Evolutionary conservation across 2,888 invertebrate species (phyloP), one percentile per base, ranked within the genome.

Genomic region (Lamproptera curius): DNA sequence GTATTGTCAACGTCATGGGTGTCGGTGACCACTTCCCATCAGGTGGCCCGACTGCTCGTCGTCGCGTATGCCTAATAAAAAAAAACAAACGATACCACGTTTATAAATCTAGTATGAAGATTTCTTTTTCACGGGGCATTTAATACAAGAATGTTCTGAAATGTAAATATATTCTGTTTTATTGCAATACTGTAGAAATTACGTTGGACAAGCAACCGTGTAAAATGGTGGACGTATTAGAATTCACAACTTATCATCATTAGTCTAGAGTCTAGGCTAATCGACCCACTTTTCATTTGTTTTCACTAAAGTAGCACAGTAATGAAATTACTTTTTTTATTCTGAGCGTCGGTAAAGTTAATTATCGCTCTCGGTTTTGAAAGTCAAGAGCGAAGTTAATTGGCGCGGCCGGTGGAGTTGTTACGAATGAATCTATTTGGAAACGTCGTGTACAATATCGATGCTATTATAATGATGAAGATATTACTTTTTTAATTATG

Each of bases 301-400:
- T 49, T 49, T 49, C 40, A 49, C 42, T 34, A 5, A 35, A 43
- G 49, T 39, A 33, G 43, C 39, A 13, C 43, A 33, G 17, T 48
- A 49, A 49, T 43, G 43, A 44, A 43, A 49, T 49, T 43, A 43
- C 28, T 23, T 47, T 43, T 42, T 40, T n/a, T n/a, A n/a, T 39
- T 48, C 26, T 40, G 14, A 43, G 23, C 38, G 10, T 33, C 34
- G 16, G 20, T 36, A 20, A 33, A 3, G 28, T 14, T 43, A 43
- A 49, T 49, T 40, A 34, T 13, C 34, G 38, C 35, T n/a, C 35
- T 44, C 10, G 28, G 35, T 39, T 42, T 34, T 44, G 49, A 49
- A 43, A 49, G 43, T 49, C 49, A 49, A 44, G 48, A 31, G 38
- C 48, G 42, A 20, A 48, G 14, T 20, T 39, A 48, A 48, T 42